Evolutionary conservation across 2,797 vertebrate genomes (phyloP).

Genomic region (Dendrocincla fuliginosa): DNA sequence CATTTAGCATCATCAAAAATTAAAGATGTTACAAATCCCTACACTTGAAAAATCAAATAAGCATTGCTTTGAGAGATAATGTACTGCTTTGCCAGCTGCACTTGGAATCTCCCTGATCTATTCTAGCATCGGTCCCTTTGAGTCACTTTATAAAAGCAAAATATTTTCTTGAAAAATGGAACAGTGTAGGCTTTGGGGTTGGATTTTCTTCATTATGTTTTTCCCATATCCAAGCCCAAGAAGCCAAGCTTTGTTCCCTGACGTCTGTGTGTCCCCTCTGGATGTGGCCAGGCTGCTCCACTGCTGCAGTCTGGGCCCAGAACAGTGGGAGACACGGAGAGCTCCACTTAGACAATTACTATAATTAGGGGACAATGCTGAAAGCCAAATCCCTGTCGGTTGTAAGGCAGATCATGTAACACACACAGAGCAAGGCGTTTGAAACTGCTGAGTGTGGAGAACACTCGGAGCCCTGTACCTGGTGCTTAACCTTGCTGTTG

Average conservation of each 20-base stretch:
- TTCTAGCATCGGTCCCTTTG: neutral
- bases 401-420: neutral
- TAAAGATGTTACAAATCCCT: neutral
- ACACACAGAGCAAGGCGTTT: neutral
- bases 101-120: neutral
- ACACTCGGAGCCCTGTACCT: fast-evolving
- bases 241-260: neutral
- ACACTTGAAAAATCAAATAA: neutral
- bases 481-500: neutral
- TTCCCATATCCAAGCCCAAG: neutral
- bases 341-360: slow-evolving; percentile 51
- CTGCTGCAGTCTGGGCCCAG: neutral
- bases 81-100: neutral
- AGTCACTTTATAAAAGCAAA: neutral
- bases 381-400: slow-evolving; percentile 7
- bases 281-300: neutral
- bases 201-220: neutral
- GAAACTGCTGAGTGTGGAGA: neutral
- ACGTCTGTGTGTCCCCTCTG: fast-evolving
- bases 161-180: neutral
- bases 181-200: neutral
- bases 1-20: slow-evolving; percentile 41
- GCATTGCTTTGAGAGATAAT: neutral
- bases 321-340: neutral
- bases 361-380: slow-evolving; percentile 37